Conservation (phyloP, 64 coral and sea anemone species). For the Montipora cactus region DNA sequence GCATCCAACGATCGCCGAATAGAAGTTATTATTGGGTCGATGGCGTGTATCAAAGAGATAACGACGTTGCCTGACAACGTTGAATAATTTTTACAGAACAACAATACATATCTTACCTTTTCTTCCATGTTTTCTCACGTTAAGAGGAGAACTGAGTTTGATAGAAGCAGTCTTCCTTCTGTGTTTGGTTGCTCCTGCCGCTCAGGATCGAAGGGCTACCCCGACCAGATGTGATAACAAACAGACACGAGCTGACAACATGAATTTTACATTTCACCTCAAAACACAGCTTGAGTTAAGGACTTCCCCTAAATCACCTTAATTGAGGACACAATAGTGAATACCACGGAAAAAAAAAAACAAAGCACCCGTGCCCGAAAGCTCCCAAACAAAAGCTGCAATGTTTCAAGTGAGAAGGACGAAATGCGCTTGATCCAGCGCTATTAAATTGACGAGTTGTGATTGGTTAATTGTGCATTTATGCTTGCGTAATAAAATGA, state of each 20-base stretch:
- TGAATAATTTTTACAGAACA: not conserved
- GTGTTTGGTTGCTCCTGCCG: not conserved
- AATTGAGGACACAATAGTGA: not conserved
- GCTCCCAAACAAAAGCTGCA: not conserved
- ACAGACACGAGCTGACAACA: not conserved
- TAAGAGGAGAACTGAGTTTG: not conserved
- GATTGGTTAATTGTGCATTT: slow-evolving; percentile 32
- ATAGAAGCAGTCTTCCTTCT: not conserved
- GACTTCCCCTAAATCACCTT: not conserved
- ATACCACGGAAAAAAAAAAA: not conserved
- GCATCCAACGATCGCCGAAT: slow-evolving; percentile 5
- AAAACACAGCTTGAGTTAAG: slow-evolving; percentile 14
- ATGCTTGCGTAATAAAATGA: slow-evolving; percentile 45
- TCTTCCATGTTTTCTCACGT: slow-evolving; percentile 41
- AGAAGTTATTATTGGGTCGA: not conserved
- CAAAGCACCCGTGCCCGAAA: not conserved
- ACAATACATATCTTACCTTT: slow-evolving; percentile 42
- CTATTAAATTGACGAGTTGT: slow-evolving; percentile 15
- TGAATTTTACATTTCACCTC: slow-evolving; percentile 28
- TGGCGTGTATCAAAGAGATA: not conserved
- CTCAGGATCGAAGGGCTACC: not conserved
- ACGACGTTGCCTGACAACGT: slow-evolving; percentile 21
- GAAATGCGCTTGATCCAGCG: slow-evolving; percentile 1
- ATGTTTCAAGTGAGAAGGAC: not conserved
- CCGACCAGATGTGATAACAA: not conserved